Percentiles rank a stretch among this genome's conserved stretches.
Evolutionary conservation across 2,888 invertebrate genomes (phyloP).

Genomic region (Trachelus stipa): DNA sequence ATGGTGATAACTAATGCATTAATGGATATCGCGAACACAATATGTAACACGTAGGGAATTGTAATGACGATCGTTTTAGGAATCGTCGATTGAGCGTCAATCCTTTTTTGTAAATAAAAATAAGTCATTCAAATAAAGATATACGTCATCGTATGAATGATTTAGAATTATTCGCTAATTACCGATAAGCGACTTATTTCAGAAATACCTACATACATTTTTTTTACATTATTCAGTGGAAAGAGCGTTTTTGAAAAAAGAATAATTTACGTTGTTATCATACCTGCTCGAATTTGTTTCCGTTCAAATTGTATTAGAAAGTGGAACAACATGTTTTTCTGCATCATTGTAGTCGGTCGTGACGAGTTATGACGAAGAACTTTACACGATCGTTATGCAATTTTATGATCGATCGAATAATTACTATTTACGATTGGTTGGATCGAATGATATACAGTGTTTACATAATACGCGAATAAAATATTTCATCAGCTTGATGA

Average conservation of each 20-base stretch:
- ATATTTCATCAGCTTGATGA: background rate
- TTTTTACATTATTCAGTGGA: background rate
- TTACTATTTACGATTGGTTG: no score
- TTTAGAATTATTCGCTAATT: background rate
- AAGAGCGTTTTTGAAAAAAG: no score
- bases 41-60: background rate
- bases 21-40: background rate
- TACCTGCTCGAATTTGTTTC: no score
- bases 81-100: background rate
- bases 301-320: no score
- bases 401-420: no score
- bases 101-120: constrained; percentile 56
- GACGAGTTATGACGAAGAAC: no score
- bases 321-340: no score
- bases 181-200: background rate
- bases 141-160: constrained; percentile 36
- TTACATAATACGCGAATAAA: background rate
- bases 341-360: no score
- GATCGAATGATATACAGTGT: background rate
- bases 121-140: constrained; percentile 55
- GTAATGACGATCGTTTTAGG: background rate
- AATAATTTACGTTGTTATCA: no score
- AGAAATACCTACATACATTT: background rate
- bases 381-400: no score
- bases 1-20: background rate